These are phyloP conservation scores for Lagenorhynchus albirostris DNA, from an alignment of 2,113 vertebrate species.

Conservation along the genomic window DNA sequence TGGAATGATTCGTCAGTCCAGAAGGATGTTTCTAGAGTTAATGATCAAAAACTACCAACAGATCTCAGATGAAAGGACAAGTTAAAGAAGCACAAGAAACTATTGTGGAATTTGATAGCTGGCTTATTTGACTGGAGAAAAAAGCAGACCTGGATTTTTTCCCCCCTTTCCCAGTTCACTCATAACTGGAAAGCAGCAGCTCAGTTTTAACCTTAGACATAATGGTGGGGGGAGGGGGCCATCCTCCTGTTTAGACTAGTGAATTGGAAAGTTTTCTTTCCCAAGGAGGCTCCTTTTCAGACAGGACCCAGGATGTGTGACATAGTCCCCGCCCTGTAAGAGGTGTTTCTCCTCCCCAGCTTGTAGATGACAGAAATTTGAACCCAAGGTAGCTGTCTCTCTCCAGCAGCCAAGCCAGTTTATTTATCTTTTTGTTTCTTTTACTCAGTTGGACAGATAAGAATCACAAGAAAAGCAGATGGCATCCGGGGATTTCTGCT, in stretches of 20 bases:
- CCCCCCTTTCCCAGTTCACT: not conserved
- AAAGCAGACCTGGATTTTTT: not conserved
- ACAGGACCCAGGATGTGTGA: not conserved
- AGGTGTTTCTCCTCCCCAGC: not conserved
- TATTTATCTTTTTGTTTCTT: slow-evolving; percentile 34
- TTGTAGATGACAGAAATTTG: not conserved
- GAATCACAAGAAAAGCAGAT: slow-evolving; percentile 40
- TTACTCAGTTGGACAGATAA: slow-evolving; percentile 8
- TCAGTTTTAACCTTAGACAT: not conserved
- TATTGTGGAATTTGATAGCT: slow-evolving; percentile 44
- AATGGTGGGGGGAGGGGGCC: not conserved
- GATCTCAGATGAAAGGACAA: slow-evolving; percentile 18
- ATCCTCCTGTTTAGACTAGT: not conserved
- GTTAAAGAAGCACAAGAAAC: not conserved
- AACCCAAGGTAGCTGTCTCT: not conserved
- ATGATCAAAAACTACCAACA: slow-evolving; percentile 30
- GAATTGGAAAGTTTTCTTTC: slow-evolving; percentile 5
- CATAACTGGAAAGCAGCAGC: not conserved
- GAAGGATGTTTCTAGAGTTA: slow-evolving; percentile 43
- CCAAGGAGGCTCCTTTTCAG: not conserved
- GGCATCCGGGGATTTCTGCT: slow-evolving; percentile 72
- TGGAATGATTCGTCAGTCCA: slow-evolving; percentile 38
- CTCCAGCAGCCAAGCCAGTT: not conserved
- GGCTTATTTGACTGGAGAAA: not conserved
- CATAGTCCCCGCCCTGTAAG: too few relatives aligned